phyloP scores from a whole-genome alignment of 2,113 vertebrate genomes.

The Riparia riparia region DNA sequence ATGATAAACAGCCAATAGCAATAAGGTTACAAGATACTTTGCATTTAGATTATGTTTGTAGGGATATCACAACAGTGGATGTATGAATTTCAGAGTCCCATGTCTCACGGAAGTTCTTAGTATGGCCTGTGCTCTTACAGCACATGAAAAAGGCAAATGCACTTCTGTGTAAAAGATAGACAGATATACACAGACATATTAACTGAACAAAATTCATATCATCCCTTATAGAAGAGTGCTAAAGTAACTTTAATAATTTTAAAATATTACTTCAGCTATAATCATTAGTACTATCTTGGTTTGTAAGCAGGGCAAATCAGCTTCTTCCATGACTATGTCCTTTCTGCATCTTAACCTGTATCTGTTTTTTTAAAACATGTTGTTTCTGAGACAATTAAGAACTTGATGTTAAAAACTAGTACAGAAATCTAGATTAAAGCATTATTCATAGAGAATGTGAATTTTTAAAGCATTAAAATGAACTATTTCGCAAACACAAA shows the following conservation, averaged over 20 bases:
- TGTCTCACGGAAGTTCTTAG: background rate
- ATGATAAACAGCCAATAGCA: background rate
- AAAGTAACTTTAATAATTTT: background rate
- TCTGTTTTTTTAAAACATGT: background rate
- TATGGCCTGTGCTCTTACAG: background rate
- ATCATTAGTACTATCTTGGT: background rate
- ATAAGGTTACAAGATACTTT: conserved; percentile 1
- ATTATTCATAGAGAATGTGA: no score
- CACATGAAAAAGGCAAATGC: background rate
- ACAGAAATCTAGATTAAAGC: background rate
- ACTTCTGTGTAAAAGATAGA: background rate
- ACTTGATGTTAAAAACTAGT: background rate
- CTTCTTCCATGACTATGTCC: background rate
- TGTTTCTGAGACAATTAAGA: background rate
- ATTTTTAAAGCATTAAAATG: background rate
- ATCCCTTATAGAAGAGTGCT: background rate
- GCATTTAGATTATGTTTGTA: conserved; percentile 33
- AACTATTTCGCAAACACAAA: conserved; percentile 10
- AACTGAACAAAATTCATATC: background rate
- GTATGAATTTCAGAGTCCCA: background rate
- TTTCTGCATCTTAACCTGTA: background rate
- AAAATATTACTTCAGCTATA: background rate
- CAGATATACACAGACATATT: background rate
- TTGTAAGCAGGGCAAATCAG: background rate
- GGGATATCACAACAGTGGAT: background rate